Percentiles rank a stretch among this genome's conserved stretches.
Evolutionary conservation across 2,113 vertebrate species (phyloP).

Genomic region (pig (Sus scrofa)): T2T-Sscrofa CM000821.6:58365501-58366000

Average conservation of each 20-base stretch:
- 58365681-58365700: background rate
- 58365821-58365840: accelerated
- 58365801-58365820: background rate
- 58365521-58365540: background rate
- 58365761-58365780: background rate
- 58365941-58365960: background rate
- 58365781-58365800: background rate
- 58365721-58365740: background rate
- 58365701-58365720: background rate
- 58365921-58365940: background rate
- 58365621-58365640: background rate
- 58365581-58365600: accelerated
- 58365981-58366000: background rate
- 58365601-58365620: background rate
- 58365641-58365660: background rate
- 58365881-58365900: background rate
- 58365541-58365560: background rate
- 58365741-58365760: background rate
- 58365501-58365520: background rate
- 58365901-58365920: background rate
- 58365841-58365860: background rate
- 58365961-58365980: background rate
- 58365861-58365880: background rate
- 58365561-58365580: background rate
- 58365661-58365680: background rate